Conservation (phyloP, 2,797 vertebrate genomes). For the Urosaurus nigricauda region DNA sequence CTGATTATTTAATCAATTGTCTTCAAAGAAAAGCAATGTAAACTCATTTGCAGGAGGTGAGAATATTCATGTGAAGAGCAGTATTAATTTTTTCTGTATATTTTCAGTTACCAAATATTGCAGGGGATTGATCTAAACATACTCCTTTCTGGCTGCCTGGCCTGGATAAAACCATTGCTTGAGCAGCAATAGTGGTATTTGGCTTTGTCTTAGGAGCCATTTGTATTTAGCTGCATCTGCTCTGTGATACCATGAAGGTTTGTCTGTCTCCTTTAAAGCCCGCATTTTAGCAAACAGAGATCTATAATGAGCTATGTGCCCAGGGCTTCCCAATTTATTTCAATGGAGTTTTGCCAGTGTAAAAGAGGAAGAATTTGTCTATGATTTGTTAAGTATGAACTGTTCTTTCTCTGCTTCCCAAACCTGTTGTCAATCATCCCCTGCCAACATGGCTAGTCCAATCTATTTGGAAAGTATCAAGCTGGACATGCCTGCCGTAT, state of each 20-base stretch:
- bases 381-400: constrained; percentile 44
- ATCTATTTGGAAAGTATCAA: not conserved
- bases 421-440: not conserved
- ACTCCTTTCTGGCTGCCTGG: not conserved
- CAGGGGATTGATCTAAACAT: not conserved
- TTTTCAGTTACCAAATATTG: not conserved
- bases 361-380: constrained; percentile 29
- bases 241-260: constrained; percentile 22
- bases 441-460: not conserved
- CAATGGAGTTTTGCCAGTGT: constrained; percentile 47
- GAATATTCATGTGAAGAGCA: not conserved
- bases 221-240: constrained; percentile 42
- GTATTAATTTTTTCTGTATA: not conserved
- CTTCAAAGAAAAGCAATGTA: not conserved
- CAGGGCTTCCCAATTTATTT: constrained; percentile 16
- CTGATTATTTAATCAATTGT: not conserved
- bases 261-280: constrained; percentile 49
- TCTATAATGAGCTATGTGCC: constrained; percentile 42
- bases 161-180: constrained; percentile 7
- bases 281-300: constrained; percentile 40
- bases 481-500: not conserved
- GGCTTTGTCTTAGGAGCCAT: not conserved
- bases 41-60: not conserved
- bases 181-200: constrained; percentile 2
- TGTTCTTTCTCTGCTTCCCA: not conserved